These are phyloP conservation scores for Percopsis omiscomaycus DNA, from an alignment of 2,797 vertebrate species.

Conservation along the genomic window DNA sequence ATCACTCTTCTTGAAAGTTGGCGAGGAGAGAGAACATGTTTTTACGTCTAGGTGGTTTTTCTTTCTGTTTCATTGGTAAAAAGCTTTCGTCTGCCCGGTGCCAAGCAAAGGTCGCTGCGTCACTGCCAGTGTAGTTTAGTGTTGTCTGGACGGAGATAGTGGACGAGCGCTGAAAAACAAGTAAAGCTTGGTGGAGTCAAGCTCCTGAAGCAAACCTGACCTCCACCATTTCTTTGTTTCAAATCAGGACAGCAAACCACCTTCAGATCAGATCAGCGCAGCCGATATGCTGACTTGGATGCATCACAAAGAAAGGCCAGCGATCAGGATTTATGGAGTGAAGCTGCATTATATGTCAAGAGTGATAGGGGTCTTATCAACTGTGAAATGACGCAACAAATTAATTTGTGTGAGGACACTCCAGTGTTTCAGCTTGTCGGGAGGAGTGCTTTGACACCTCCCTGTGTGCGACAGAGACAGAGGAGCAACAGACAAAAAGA, in stretches of 20 bases:
- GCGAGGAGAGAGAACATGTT: slow-evolving; percentile 39
- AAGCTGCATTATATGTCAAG: slow-evolving; percentile 41
- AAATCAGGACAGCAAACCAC: slow-evolving; percentile 68
- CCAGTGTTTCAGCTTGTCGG: slow-evolving; percentile 28
- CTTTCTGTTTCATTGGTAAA: slow-evolving; percentile 63
- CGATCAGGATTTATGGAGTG: slow-evolving; percentile 69
- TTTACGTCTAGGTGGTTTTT: slow-evolving; percentile 53
- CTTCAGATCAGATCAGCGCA: slow-evolving; percentile 61
- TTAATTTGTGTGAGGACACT: slow-evolving; percentile 37
- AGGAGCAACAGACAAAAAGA: slow-evolving; percentile 6
- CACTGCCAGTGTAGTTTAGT: slow-evolving; percentile 53
- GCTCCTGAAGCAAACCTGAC: slow-evolving; percentile 44
- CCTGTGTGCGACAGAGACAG: slow-evolving; percentile 34
- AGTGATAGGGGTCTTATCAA: slow-evolving; percentile 63
- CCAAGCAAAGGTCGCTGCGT: slow-evolving; percentile 57
- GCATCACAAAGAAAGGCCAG: slow-evolving; percentile 38
- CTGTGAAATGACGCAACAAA: slow-evolving; percentile 64
- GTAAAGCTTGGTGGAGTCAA: slow-evolving; percentile 25
- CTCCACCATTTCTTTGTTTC: slow-evolving; percentile 61
- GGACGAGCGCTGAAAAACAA: slow-evolving; percentile 54
- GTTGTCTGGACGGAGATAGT: slow-evolving; percentile 38
- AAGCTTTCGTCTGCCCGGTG: slow-evolving; percentile 61
- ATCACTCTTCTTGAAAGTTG: slow-evolving; percentile 59
- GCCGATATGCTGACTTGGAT: slow-evolving; percentile 59
- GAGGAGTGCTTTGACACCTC: slow-evolving; percentile 31